Conservation (phyloP, 2,888 invertebrate genomes). For the Epistrophe eligans region DNA sequence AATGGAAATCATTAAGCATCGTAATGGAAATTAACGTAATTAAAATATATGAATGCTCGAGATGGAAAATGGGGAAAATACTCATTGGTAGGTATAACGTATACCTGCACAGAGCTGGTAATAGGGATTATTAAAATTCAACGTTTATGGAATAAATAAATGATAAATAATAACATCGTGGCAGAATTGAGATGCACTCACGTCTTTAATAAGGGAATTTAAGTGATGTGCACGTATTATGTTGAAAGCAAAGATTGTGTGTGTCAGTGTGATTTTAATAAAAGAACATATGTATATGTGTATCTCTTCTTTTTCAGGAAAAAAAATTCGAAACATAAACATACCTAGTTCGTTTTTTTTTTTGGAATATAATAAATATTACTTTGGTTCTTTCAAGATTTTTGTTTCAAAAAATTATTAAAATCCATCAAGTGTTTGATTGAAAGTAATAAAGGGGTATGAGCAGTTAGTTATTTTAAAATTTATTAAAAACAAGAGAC, state of each 20-base stretch:
- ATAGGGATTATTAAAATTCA: slow-evolving; percentile 24
- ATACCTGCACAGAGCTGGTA: neutral
- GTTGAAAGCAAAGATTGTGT: neutral
- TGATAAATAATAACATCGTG: slow-evolving; percentile 10
- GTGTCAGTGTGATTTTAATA: neutral
- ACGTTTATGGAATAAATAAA: slow-evolving; percentile 30
- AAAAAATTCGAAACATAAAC: no score
- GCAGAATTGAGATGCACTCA: slow-evolving; percentile 34
- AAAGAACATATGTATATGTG: no score
- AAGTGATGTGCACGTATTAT: neutral
- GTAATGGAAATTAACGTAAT: slow-evolving; percentile 57
- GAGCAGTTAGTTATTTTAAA: no score
- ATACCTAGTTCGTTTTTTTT: no score
- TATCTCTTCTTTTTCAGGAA: no score
- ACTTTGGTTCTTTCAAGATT: no score
- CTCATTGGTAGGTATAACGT: neutral
- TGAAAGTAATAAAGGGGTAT: no score
- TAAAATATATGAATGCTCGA: slow-evolving; percentile 13
- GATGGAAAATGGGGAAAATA: neutral
- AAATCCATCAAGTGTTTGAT: no score
- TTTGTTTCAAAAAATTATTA: no score
- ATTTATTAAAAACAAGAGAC: no score
- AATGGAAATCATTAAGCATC: slow-evolving; percentile 53
- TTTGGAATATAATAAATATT: no score
- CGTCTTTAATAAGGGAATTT: slow-evolving; percentile 38